Evolutionary conservation across 1,140 invertebrate species (phyloP), one percentile per base, ranked within the genome.

Genomic region (Archegozetes longisetosus): DNA sequence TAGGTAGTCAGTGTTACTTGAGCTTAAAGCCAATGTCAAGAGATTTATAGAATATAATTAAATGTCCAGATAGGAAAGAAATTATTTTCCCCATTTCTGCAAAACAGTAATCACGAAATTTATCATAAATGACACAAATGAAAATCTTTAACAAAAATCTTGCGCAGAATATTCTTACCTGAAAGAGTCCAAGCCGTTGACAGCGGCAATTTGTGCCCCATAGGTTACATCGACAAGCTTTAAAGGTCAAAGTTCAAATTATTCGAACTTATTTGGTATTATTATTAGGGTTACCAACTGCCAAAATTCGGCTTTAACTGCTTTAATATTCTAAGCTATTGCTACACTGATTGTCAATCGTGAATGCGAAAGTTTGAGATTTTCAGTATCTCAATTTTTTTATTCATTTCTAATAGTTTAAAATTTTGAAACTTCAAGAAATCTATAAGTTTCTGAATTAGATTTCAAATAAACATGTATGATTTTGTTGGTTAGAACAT

Each of bases 151-250:
- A n/a, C n/a, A n/a, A n/a, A n/a, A n/a, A n/a, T n/a, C n/a, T n/a
- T n/a, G n/a, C n/a, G n/a, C n/a, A n/a, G n/a, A n/a, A n/a, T n/a
- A n/a, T 22, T 53, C 84, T 84, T 84, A 84, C 86, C 74, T 90
- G 86, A 77, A 91, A 89, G 65, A 91, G 78, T 47, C 87, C 87
- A 78, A 85, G 82, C 63, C 86, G 80, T 72, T 89, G 86, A 72
- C 87, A 91, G 65, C 84, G 79, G 72, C 87, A 91, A 74, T 90
- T 91, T 66, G 84, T 82, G 24, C 86, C 86, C 87, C 87, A 91
- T 3, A 90, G 77, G 72, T 89, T 90, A 78, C 88, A 90, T 46
- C 86, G 78, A 75, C 87, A 91, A 24, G 85, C 82, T 58, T 6
- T 26, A 51, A 24, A 25, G 22, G 2, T 52, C 22, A 52, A 52